phyloP scores from a whole-genome alignment of 2,888 invertebrate genomes.

The Eilema caniola region DNA sequence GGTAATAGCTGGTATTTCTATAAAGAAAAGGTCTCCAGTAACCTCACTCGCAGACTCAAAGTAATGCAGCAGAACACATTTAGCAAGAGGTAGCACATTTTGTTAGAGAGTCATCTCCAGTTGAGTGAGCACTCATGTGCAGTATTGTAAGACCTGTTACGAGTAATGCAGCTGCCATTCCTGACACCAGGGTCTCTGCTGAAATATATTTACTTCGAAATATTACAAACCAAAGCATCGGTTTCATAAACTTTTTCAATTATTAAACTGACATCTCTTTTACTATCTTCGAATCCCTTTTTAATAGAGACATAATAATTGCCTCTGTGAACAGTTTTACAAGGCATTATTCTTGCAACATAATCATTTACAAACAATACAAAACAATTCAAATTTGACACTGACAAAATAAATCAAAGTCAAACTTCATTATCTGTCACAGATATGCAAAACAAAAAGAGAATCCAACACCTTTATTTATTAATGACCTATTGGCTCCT shows the following conservation, averaged over 20 bases:
- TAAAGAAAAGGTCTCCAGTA: no score
- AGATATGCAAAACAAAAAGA: no score
- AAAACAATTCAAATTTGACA: background rate
- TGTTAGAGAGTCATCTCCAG: no score
- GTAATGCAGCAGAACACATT: no score
- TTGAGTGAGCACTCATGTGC: no score
- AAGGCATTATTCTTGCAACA: conserved; percentile 56
- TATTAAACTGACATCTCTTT: conserved; percentile 75
- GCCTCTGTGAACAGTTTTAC: conserved; percentile 75
- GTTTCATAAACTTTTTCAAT: conserved; percentile 80
- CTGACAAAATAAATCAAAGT: background rate
- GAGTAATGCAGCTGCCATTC: no score
- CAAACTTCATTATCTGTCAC: no score
- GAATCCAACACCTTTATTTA: no score
- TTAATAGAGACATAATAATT: conserved; percentile 82
- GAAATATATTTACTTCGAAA: background rate
- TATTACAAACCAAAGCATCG: conserved; percentile 73
- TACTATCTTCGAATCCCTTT: conserved; percentile 79
- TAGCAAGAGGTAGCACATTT: no score
- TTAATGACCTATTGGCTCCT: no score
- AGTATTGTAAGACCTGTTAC: background rate
- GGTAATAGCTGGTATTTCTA: no score
- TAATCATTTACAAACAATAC: background rate
- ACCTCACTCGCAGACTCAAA: no score
- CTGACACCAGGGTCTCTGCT: background rate